A percentile compares a stretch with the other conserved stretches of the same genome.
Conservation (phyloP, 2,888 invertebrate species). For the Hecatera dysodea region DNA sequence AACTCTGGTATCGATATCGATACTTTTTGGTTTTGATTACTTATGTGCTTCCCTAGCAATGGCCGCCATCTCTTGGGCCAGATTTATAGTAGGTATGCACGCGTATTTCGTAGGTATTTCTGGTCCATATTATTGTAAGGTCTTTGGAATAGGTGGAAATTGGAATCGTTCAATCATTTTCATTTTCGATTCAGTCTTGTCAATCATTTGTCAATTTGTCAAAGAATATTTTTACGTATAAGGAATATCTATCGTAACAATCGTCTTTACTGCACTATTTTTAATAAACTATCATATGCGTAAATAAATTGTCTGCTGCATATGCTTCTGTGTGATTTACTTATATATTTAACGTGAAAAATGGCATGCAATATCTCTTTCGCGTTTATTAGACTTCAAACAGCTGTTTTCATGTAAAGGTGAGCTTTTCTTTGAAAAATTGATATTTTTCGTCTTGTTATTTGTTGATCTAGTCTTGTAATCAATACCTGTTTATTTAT, state of each 20-base stretch:
- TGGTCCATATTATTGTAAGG: no score
- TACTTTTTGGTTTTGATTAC: no score
- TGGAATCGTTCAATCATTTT: no score
- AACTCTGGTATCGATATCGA: no score
- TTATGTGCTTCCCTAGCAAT: no score
- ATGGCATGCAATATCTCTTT: constrained; percentile 71
- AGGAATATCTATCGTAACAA: constrained; percentile 7
- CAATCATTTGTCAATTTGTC: constrained; percentile 6
- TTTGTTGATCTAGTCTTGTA: background rate
- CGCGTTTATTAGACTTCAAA: constrained; percentile 67
- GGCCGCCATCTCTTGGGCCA: no score
- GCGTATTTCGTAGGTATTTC: no score
- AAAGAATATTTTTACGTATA: constrained; percentile 10
- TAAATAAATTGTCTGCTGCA: constrained; percentile 25
- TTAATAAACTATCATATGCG: constrained; percentile 19
- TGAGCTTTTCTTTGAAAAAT: constrained; percentile 56
- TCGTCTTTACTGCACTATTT: constrained; percentile 12
- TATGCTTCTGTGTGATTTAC: constrained; percentile 40
- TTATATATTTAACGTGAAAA: constrained; percentile 72
- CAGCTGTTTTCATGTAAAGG: constrained; percentile 88
- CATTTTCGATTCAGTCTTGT: background rate
- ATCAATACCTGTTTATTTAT: background rate
- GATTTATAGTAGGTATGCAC: no score
- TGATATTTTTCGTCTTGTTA: background rate
- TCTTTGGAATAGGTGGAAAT: no score